Conservation (phyloP, 2,888 invertebrate species). For the Hydrotaea diabolus region DNA sequence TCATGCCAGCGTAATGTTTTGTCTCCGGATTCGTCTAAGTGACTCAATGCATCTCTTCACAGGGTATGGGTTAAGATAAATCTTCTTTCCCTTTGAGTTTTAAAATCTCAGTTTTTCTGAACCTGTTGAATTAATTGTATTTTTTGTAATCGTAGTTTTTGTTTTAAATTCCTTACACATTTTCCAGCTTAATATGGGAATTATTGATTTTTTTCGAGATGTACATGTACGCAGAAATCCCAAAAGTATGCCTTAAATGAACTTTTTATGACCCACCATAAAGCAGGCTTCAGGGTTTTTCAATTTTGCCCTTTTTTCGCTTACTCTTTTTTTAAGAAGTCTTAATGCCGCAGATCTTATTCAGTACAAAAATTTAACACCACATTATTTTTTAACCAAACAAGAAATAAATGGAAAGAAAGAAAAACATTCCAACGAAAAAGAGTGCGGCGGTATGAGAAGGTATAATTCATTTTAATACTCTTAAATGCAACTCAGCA, state of each 20-base stretch:
- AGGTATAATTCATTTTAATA: slow-evolving; percentile 31
- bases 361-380: slow-evolving; percentile 10
- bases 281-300: slow-evolving; percentile 24
- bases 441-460: not conserved
- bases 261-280: slow-evolving; percentile 2
- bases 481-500: slow-evolving; percentile 39
- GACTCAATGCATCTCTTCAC: too few relatives aligned
- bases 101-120: too few relatives aligned
- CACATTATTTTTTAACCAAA: not conserved
- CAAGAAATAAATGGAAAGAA: not conserved
- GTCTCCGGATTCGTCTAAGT: too few relatives aligned
- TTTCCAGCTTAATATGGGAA: not conserved
- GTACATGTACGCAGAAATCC: not conserved
- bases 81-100: too few relatives aligned
- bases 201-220: not conserved
- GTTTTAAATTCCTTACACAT: not conserved
- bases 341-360: slow-evolving; percentile 11
- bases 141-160: not conserved
- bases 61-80: too few relatives aligned
- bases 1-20: too few relatives aligned
- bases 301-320: slow-evolving; percentile 18
- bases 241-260: slow-evolving; percentile 22
- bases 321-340: not conserved
- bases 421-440: too few relatives aligned
- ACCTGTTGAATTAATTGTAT: not conserved